Conservation (phyloP, 2,113 vertebrate species). For the Engystomops pustulosus region DNA sequence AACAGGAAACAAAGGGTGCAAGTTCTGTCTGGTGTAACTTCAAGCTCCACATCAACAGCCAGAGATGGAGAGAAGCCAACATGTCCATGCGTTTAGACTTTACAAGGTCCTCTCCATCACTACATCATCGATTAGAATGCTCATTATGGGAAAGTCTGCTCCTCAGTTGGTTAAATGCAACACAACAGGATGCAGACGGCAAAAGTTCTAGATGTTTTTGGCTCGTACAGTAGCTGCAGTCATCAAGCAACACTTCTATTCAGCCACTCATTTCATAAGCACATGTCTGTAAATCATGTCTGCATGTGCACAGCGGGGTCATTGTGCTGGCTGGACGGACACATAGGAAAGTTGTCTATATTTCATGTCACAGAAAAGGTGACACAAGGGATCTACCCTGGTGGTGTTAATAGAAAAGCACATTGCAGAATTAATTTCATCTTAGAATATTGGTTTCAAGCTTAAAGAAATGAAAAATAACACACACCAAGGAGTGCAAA, state of each 20-base stretch:
- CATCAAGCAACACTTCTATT: slow-evolving; percentile 32
- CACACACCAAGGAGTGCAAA: background rate
- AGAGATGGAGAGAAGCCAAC: slow-evolving; percentile 64
- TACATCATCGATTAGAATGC: background rate
- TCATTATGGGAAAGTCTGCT: background rate
- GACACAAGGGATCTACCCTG: background rate
- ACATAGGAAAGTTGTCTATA: background rate
- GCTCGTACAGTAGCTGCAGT: slow-evolving; percentile 42
- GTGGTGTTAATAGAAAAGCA: background rate
- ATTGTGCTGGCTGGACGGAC: background rate
- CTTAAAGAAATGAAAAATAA: background rate
- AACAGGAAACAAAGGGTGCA: slow-evolving; percentile 78
- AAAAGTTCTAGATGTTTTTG: slow-evolving; percentile 27
- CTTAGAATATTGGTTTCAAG: background rate
- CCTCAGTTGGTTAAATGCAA: slow-evolving; percentile 56
- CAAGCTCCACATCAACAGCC: slow-evolving; percentile 66
- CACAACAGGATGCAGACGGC: slow-evolving; percentile 58
- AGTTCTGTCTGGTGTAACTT: slow-evolving; percentile 73
- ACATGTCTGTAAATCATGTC: slow-evolving; percentile 19
- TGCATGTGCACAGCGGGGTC: background rate
- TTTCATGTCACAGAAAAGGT: background rate
- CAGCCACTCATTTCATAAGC: background rate
- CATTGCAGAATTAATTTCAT: background rate
- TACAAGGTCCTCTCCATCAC: slow-evolving; percentile 34
- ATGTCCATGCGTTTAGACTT: slow-evolving; percentile 62